Evolutionary conservation across 2,797 vertebrate species (phyloP).

Genomic region (Characodon lateralis): DNA sequence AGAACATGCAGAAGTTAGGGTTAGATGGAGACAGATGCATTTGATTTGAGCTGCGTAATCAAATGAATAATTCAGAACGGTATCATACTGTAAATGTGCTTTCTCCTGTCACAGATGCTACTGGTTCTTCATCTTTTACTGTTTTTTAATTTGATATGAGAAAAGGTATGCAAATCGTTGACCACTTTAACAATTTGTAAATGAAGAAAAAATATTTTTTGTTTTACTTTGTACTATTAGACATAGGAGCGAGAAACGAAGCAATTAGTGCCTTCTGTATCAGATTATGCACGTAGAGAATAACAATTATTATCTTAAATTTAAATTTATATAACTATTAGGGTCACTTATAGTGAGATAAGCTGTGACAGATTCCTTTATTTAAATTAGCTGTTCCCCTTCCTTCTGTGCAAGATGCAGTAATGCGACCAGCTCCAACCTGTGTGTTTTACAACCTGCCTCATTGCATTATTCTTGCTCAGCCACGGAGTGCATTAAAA

Average conservation of each 20-base stretch:
- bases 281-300: background rate
- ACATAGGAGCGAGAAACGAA: background rate
- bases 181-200: background rate
- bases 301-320: slow-evolving; percentile 2
- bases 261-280: background rate
- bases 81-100: background rate
- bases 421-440: slow-evolving; percentile 12
- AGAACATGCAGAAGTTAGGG: too few species aligned
- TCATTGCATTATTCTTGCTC: slow-evolving; percentile 11
- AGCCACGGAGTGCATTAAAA: background rate
- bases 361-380: slow-evolving; percentile 1
- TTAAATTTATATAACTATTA: background rate
- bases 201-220: background rate
- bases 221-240: background rate
- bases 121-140: background rate
- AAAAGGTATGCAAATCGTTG: background rate
- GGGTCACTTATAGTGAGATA: background rate
- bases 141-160: background rate
- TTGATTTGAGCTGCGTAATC: background rate
- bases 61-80: background rate
- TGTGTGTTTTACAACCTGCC: slow-evolving; percentile 12
- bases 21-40: too few species aligned
- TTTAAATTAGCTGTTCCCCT: slow-evolving; percentile 1
- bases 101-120: background rate
- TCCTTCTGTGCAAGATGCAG: background rate